A percentile compares a stretch with the other conserved stretches of the same genome.
Conservation (phyloP, 2,888 invertebrate species). For the Bhutanitis thaidina region DNA sequence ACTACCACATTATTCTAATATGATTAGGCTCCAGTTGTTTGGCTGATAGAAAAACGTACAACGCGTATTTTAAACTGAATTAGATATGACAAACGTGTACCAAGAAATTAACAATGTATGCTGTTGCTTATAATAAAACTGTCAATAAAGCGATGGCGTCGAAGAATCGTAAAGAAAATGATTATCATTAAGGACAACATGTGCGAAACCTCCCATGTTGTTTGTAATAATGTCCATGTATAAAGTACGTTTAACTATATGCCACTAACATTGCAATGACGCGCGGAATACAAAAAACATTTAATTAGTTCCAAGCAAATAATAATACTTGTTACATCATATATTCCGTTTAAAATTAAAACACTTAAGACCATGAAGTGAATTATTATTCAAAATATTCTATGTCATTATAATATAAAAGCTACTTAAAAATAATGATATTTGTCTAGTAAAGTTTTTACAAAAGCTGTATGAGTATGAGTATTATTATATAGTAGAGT, state of each 20-base stretch:
- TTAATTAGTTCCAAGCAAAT: neutral
- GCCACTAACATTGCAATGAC: neutral
- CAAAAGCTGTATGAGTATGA: no score
- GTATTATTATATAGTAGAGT: no score
- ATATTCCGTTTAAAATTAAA: no score
- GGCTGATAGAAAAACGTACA: no score
- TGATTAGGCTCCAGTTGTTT: no score
- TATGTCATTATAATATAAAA: no score
- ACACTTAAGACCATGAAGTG: no score
- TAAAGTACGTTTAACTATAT: neutral
- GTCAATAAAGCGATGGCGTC: slow-evolving; percentile 9
- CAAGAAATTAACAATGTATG: slow-evolving; percentile 2
- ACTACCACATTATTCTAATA: no score
- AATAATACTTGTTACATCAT: neutral
- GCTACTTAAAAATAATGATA: no score
- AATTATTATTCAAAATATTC: no score
- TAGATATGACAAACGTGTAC: neutral
- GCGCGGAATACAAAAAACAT: slow-evolving; percentile 2
- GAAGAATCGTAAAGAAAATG: neutral
- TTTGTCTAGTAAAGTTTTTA: no score
- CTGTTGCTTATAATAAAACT: slow-evolving; percentile 3
- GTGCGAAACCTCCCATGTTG: slow-evolving; percentile 8
- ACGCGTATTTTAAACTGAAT: no score
- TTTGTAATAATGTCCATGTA: neutral
- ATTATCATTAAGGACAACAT: slow-evolving; percentile 5